Conservation (phyloP, 2,888 invertebrate genomes). For the Drosophila mimica region DNA sequence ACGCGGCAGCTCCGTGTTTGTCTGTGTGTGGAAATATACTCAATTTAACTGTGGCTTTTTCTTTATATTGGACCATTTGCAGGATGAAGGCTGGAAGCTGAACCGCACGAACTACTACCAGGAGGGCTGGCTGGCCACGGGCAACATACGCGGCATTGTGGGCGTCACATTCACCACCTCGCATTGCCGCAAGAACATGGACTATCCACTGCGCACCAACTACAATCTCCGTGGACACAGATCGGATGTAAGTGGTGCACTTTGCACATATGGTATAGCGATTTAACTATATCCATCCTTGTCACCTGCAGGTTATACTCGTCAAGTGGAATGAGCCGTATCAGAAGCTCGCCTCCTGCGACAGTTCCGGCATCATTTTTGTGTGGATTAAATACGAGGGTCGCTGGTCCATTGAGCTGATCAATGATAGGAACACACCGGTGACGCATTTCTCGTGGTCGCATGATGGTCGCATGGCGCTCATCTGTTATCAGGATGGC, state of each 20-base stretch:
- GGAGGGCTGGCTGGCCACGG: constrained; percentile 98
- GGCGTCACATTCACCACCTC: constrained; percentile 98
- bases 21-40: constrained; percentile 10
- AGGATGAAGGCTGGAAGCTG: constrained; percentile 98
- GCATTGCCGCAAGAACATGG: constrained; percentile 94
- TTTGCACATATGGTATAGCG: neutral
- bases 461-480: constrained; percentile 98
- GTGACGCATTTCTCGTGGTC: constrained; percentile 99
- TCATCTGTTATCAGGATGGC: constrained; percentile 99
- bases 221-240: constrained; percentile 98
- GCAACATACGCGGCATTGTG: constrained; percentile 96
- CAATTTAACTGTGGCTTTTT: constrained; percentile 32
- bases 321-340: constrained; percentile 99
- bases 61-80: constrained; percentile 65
- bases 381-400: constrained; percentile 99
- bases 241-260: constrained; percentile 91
- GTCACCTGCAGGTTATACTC: constrained; percentile 90
- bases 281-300: neutral
- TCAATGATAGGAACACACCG: constrained; percentile 98
- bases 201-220: constrained; percentile 95
- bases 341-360: constrained; percentile 98
- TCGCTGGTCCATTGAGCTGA: constrained; percentile 99
- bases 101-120: constrained; percentile 98
- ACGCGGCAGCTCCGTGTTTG: constrained; percentile 15
- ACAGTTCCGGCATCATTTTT: constrained; percentile 98